Base-by-base conservation (phyloP, 2,113 vertebrate species). In the Phalacrocorax carbo region DNA sequence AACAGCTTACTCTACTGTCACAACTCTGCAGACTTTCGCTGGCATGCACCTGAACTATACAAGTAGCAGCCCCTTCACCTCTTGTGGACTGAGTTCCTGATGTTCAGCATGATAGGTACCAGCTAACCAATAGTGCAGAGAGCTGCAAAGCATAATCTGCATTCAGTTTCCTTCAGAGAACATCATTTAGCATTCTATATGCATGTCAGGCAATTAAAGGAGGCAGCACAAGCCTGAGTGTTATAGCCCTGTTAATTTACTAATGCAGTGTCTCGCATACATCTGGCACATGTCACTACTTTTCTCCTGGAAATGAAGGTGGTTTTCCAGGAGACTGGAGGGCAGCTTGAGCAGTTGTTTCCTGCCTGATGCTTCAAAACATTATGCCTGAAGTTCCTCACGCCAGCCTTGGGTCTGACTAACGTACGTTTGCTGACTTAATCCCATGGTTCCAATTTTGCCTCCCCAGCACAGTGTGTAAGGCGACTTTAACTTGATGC, bases 181-280 rank as follows among this genome's bases (percentile, higher is more conserved):
- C 78, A 94, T 90, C 32, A 96, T 93, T 96, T 95, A 64, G 94
- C 94, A 97, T 97, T 97, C 95, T 38, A 15, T 68, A 57, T 77
- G 96, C 95, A 94, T 92, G 92, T 92, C 92, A 97, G 96, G 93
- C 95, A 97, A 97, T 97, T 96, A 96, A 92, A 93, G 72, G 76
- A 97, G 96, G 92, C 88, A 96, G 96, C 93, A 77, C 66, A 82
- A 93, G 93, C 71, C 90, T 86, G 71, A 90, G 90, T 96, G 96
- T 94, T 96, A 96, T 5, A 96, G 96, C 88, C 92, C 90, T 96
- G 96, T 93, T 97, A 96, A 97, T 96, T 96, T 94, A 96, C 96
- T 97, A 97, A 96, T 90, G 90, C 96, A 95, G 72, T 94, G 96
- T 78, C 93, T 90, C 94, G 1, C 23, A 34, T 95, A 97, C 96